Conservation (phyloP, 2,888 invertebrate species). For the Amaurobius ferox region DNA sequence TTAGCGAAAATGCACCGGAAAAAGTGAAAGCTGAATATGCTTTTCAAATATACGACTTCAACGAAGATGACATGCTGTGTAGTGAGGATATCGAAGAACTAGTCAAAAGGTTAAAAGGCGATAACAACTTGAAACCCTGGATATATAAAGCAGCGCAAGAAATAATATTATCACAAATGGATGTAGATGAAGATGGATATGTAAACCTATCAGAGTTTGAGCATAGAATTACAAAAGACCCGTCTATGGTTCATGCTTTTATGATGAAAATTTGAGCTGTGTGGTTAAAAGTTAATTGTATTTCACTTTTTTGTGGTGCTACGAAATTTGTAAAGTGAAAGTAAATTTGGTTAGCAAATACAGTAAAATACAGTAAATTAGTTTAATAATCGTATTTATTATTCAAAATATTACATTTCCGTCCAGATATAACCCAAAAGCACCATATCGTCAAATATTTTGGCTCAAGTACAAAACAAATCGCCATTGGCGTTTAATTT, state of each 20-base stretch:
- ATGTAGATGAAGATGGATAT: conserved; percentile 56
- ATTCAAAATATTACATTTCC: too few relatives aligned
- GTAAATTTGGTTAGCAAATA: too few relatives aligned
- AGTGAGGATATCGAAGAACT: conserved; percentile 66
- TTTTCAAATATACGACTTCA: conserved; percentile 87
- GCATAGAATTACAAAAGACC: conserved; percentile 55
- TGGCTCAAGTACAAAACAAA: too few relatives aligned
- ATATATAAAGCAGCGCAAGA: conserved; percentile 77
- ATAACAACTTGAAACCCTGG: conserved; percentile 3
- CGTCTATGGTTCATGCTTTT: conserved; percentile 43
- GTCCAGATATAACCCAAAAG: too few relatives aligned
- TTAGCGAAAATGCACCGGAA: conserved; percentile 92
- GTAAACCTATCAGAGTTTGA: conserved; percentile 60
- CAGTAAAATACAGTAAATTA: too few relatives aligned
- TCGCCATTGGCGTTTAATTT: too few relatives aligned
- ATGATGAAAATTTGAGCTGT: too few relatives aligned
- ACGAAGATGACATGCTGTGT: conserved; percentile 58
- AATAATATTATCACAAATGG: conserved; percentile 75
- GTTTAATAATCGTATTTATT: too few relatives aligned
- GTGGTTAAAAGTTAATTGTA: too few relatives aligned
- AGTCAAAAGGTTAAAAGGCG: conserved; percentile 13
- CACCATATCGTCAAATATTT: too few relatives aligned
- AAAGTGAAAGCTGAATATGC: conserved; percentile 96
- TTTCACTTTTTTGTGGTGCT: too few relatives aligned
- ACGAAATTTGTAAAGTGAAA: too few relatives aligned